Evolutionary conservation across 2,797 vertebrate species (phyloP), one percentile per base, ranked within the genome.

Genomic region (Xiphorhynchus erythropygius): DNA sequence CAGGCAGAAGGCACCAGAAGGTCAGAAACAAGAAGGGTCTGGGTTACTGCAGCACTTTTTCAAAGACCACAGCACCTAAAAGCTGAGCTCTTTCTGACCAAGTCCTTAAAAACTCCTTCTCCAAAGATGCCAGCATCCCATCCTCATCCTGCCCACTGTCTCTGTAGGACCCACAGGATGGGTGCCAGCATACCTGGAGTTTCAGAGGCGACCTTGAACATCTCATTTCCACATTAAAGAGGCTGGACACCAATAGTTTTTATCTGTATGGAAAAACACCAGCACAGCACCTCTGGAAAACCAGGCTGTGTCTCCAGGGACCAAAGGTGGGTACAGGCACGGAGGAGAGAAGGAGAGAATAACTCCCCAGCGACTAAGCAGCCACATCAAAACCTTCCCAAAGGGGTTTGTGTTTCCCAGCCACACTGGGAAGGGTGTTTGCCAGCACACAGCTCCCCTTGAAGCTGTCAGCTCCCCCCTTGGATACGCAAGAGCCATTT

Each of bases 261-360:
- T 49, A 10, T 22, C 24, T 5, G 2, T 8, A 19, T 3, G 32
- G 62, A 60, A 73, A 90, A 87, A 69, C 0, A 4, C 59, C 12
- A 67, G 56, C 32, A 39, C 42, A 69, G 68, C 90, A 71, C 13
- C 84, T 79, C 84, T 44, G 57, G 57, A 82, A 89, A 89, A 53
- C 7, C 68, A 21, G 57, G 68, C 69, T 50, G 24, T 18, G 33
- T 25, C 78, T 56, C 65, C 70, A 64, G 47, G 41, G 47, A 27
- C 27, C 32, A 11, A 27, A 11, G 8, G 19, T 5, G 19, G 69
- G 42, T 52, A 74, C 32, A 53, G 69, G 35, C 39, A 73, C 1
- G 0, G 67, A 71, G 47, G 10, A 88, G 33, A 33, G 63, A 22
- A 44, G 65, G 49, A 81, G 44, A 25, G 8, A 65, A 50, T 2